Evolutionary conservation across 1,140 invertebrate genomes (phyloP), one percentile per base, ranked within the genome.

Genomic region (Drosophila sp.): DNA sequence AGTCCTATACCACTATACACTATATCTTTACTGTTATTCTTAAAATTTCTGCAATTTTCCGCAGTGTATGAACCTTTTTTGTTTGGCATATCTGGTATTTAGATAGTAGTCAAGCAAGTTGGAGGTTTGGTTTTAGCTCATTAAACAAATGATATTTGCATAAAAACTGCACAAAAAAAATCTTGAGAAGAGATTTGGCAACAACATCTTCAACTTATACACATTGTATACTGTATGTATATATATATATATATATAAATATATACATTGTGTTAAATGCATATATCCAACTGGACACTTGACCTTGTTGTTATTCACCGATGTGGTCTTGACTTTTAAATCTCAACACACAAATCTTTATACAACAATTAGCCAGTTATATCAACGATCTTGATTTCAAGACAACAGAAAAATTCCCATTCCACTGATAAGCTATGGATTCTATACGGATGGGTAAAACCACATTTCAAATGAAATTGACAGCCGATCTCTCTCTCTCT

Each of bases 41-140:
- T 4, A n/a, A 41, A 25, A 3, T 1, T 3, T 50, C 0, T 27
- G 4, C 25, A 47, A n/a, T 25, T 50, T 50, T 50, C 6, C 1
- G 2, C 44, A 50, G 44, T 50, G 44, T n/a, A 50, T 50, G 23
- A 47, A 47, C 44, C 44, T 23, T 47, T 47, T 25, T 25, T 7
- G 44, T 47, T 47, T 47, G 6, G 11, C 17, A 44, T 44, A 47
- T 47, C 6, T 47, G 17, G 2, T 5, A 50, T 50, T 50, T 50
- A 50, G 44, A 50, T 50, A 50, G 44, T 27, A 68, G 82, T 86
- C 82, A 76, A 79, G 69, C 82, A 68, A 87, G 83, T 75, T 68
- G 32, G 25, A 17, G 29, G 17, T 32, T 50, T 50, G 44, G 44
- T 50, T 50, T 27, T 27, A 10, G 44, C 23, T 50, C 23, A 50